Conservation (phyloP, 2,888 invertebrate genomes). For the Coenonympha glycerion region DNA sequence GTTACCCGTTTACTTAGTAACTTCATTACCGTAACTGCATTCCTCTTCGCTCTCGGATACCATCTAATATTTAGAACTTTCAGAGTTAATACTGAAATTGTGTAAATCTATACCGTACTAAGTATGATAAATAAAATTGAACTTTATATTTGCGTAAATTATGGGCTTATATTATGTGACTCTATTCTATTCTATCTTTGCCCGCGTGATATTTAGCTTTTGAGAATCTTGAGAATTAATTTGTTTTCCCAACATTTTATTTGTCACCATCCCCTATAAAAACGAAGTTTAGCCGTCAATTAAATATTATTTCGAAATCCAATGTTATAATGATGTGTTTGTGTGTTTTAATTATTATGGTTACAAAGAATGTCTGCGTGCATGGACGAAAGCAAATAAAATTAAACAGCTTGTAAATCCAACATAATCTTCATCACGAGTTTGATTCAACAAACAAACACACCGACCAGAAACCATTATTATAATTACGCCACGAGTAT, state of each 20-base stretch:
- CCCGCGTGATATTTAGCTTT: no score
- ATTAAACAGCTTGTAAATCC: conserved; percentile 1
- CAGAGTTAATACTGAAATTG: not conserved
- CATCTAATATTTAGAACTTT: conserved; percentile 16
- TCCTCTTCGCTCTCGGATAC: conserved; percentile 12
- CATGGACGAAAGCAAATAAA: not conserved
- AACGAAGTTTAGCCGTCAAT: no score
- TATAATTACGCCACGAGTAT: conserved; percentile 27
- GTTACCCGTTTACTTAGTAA: conserved; percentile 26
- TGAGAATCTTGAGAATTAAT: no score
- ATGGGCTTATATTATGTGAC: no score
- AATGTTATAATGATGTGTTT: no score
- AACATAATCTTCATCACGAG: not conserved
- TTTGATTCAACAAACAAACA: conserved; percentile 3
- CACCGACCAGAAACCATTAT: conserved; percentile 16
- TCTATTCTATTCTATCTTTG: no score
- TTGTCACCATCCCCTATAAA: no score
- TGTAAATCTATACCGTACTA: not conserved
- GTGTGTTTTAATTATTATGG: no score
- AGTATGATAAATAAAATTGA: not conserved
- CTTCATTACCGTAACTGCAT: conserved; percentile 23
- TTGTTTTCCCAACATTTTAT: no score
- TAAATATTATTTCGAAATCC: no score
- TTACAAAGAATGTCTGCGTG: no score
- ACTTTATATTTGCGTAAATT: no score